phyloP scores from a whole-genome alignment of 1,140 invertebrate genomes.

The Drosophila miranda region DNA sequence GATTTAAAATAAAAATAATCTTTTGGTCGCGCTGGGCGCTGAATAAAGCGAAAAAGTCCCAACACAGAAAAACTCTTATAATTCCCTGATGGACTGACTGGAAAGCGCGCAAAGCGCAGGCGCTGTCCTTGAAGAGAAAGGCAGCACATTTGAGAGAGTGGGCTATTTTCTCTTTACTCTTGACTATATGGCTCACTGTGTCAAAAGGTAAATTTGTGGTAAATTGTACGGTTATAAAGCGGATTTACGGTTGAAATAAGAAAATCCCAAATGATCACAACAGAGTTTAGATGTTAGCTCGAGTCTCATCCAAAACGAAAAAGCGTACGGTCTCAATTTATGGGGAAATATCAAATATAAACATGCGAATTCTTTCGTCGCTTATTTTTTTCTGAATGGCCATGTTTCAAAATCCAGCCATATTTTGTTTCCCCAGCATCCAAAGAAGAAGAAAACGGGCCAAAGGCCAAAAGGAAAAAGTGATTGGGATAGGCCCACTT shows the following conservation, averaged over 20 bases:
- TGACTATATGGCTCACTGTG: constrained; percentile 5
- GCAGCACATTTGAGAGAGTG: not conserved
- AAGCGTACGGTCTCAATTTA: too few species aligned
- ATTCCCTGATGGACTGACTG: constrained; percentile 33
- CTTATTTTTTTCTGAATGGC: too few species aligned
- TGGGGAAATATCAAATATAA: too few species aligned
- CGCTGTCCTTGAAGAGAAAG: constrained; percentile 24
- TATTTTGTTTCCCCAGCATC: too few species aligned
- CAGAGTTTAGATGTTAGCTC: too few species aligned
- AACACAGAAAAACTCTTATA: constrained; percentile 52
- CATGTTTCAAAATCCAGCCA: too few species aligned
- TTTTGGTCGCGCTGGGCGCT: constrained; percentile 20
- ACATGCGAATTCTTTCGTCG: too few species aligned
- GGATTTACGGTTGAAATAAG: constrained; percentile 6
- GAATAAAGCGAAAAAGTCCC: constrained; percentile 69
- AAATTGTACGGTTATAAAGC: constrained; percentile 12
- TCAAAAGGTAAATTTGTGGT: constrained; percentile 19
- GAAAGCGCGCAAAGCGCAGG: constrained; percentile 49
- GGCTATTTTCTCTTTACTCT: constrained; percentile 52
- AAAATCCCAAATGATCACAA: too few species aligned
- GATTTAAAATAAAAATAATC: constrained; percentile 28
- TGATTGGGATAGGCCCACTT: constrained; percentile 78
- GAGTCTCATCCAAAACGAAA: too few species aligned
- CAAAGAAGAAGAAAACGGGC: not conserved
- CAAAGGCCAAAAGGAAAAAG: constrained; percentile 48